A percentile compares a stretch with the other conserved stretches of the same genome.
Evolutionary conservation across 2,797 vertebrate genomes (phyloP).

Genomic region (Prunella strophiata): DNA sequence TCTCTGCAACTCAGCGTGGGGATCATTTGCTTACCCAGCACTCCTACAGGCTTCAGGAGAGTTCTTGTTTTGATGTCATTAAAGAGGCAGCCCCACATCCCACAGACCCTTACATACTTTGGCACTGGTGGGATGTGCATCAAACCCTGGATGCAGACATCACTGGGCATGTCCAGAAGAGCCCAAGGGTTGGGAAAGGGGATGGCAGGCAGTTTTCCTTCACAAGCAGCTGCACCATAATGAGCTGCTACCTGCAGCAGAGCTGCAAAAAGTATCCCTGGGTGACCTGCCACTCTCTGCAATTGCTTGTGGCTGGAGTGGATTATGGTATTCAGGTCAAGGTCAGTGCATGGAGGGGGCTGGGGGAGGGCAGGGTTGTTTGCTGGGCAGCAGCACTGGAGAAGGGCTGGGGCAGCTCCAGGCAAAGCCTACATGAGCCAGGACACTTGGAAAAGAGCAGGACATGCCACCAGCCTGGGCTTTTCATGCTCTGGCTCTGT

Average conservation of each 20-base stretch:
- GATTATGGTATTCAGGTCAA: constrained; percentile 55
- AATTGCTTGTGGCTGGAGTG: not conserved
- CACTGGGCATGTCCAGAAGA: not conserved
- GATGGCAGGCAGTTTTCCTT: not conserved
- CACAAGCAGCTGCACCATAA: not conserved
- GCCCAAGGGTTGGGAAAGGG: not conserved
- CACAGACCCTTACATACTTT: not conserved
- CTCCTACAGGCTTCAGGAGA: not conserved
- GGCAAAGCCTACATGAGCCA: accelerated
- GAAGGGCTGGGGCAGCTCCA: not conserved
- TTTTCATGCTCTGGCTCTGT: not conserved
- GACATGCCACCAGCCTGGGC: not conserved
- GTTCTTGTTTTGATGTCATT: not conserved
- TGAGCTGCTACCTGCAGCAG: not conserved
- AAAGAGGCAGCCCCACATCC: not conserved
- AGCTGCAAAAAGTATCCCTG: not conserved
- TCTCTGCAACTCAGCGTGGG: not conserved
- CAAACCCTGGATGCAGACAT: not conserved
- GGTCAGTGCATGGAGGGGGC: not conserved
- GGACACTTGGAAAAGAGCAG: accelerated
- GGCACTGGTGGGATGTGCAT: not conserved
- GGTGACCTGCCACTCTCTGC: not conserved
- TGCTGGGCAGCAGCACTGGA: not conserved
- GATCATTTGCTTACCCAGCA: not conserved
- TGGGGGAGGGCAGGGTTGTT: not conserved